Evolutionary conservation across 2,888 invertebrate genomes (phyloP).

Genomic region (Folsomia manolachei): DNA sequence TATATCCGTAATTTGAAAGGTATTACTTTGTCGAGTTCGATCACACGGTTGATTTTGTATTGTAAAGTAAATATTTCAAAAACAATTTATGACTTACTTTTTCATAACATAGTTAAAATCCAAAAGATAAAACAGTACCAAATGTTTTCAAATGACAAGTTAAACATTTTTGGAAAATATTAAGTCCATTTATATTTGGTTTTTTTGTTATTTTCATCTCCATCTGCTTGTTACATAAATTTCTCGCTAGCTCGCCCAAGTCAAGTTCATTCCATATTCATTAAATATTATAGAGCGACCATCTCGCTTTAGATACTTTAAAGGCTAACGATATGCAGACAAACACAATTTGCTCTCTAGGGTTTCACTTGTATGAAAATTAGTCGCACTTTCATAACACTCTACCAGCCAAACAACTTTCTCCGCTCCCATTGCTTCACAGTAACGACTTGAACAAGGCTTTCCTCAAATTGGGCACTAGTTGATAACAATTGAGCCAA

Average conservation of each 20-base stretch:
- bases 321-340: slow-evolving; percentile 9
- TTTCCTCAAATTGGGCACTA: no score
- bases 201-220: not conserved
- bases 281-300: no score
- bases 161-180: not conserved
- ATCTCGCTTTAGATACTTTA: not conserved
- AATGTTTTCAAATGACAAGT: not conserved
- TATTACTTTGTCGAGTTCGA: no score
- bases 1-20: no score
- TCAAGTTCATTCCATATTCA: no score
- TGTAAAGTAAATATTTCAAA: no score
- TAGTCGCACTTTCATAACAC: slow-evolving; percentile 18
- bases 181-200: no score
- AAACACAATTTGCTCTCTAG: slow-evolving; percentile 26
- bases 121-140: not conserved
- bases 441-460: not conserved
- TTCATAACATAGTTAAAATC: not conserved
- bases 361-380: slow-evolving; percentile 36
- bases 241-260: no score
- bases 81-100: no score
- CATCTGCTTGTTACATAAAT: no score
- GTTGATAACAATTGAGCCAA: no score
- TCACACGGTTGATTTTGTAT: no score
- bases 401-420: not conserved
- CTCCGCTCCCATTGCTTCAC: not conserved